phyloP scores from a whole-genome alignment of 2,113 vertebrate genomes.

The Gulo gulo region DNA sequence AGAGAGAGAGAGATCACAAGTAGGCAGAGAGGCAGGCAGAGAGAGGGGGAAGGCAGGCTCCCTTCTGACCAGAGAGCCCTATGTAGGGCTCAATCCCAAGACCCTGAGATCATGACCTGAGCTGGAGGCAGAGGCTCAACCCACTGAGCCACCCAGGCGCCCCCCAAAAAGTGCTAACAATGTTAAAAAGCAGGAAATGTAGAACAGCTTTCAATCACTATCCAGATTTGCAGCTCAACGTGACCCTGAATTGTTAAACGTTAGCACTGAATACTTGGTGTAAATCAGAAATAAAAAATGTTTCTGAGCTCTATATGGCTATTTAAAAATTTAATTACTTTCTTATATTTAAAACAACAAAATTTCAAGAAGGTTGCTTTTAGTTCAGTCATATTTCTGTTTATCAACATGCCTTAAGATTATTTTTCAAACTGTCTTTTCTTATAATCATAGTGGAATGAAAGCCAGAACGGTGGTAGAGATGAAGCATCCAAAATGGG shows the following conservation, averaged over 20 bases:
- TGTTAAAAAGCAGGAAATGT: neutral
- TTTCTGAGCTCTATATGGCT: neutral
- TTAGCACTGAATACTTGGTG: neutral
- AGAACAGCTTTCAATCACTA: neutral
- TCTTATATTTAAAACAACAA: neutral
- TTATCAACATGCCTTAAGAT: neutral
- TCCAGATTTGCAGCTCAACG: neutral
- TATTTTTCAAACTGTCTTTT: neutral
- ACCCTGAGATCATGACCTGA: too few species aligned
- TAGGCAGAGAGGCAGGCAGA: too few species aligned
- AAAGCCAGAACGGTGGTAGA: neutral
- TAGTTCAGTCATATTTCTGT: neutral
- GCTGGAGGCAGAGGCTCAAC: too few species aligned
- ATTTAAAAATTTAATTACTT: constrained; percentile 20
- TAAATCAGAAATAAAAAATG: constrained; percentile 10
- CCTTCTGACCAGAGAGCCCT: too few species aligned
- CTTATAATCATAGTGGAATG: neutral
- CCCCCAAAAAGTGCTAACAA: neutral
- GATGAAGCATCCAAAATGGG: neutral
- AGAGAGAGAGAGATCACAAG: too few species aligned
- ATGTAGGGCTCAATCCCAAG: too few species aligned
- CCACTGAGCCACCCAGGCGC: too few species aligned
- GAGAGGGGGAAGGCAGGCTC: too few species aligned
- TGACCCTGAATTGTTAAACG: constrained; percentile 24
- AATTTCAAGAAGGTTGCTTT: neutral